Percentiles rank a stretch among this genome's conserved stretches.
These are phyloP conservation scores for Cynopterus sphinx DNA, from an alignment of 2,797 vertebrate species.

Conservation along the genomic window DNA sequence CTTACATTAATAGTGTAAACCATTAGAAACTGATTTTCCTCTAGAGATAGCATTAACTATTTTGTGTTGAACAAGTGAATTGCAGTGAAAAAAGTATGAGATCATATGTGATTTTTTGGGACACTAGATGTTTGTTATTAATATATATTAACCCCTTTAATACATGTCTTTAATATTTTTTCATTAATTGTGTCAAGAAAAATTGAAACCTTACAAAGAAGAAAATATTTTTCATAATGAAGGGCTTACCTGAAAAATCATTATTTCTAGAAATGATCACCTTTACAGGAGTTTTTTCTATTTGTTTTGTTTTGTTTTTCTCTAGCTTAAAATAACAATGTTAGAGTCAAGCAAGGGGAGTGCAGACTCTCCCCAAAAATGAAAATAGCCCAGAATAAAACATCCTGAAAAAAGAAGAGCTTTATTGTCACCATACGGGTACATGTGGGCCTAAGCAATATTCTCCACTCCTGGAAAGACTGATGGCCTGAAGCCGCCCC, in stretches of 20 bases:
- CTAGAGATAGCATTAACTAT: not conserved
- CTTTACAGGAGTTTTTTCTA: not conserved
- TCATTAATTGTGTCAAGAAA: constrained; percentile 47
- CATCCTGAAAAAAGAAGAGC: not conserved
- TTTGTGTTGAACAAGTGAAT: not conserved
- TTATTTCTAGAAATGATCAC: not conserved
- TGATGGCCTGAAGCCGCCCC: not conserved
- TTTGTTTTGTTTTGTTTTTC: not conserved
- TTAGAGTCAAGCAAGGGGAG: not conserved
- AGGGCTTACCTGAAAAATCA: not conserved
- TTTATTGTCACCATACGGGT: not conserved
- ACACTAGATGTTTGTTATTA: not conserved
- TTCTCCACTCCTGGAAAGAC: not conserved
- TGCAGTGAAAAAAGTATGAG: not conserved
- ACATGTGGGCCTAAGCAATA: not conserved
- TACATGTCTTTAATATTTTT: not conserved
- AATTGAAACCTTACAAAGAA: not conserved
- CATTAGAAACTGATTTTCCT: not conserved
- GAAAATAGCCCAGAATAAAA: not conserved
- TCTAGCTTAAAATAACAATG: not conserved
- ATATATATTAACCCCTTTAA: not conserved
- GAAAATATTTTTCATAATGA: not conserved
- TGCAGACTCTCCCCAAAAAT: not conserved
- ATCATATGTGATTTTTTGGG: not conserved
- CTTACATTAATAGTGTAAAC: not conserved